Conservation (phyloP, 1,140 invertebrate species). For the Bombus fervidus region DNA sequence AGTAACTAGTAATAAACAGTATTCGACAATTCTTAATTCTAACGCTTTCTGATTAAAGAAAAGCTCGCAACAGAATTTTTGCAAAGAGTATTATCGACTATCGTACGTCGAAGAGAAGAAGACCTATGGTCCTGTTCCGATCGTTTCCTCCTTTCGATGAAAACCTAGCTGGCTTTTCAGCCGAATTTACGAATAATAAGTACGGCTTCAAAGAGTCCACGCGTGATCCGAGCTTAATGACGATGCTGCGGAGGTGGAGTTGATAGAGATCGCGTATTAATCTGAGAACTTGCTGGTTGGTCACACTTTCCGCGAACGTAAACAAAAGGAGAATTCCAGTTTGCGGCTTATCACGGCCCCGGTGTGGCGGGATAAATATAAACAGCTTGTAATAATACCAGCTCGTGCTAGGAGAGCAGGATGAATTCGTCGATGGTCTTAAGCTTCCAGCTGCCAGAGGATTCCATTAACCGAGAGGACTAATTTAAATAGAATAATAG, state of each 20-base stretch:
- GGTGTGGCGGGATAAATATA: slow-evolving; percentile 18
- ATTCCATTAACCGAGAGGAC: neutral
- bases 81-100: neutral
- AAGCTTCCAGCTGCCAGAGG: neutral
- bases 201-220: neutral
- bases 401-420: neutral
- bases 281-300: slow-evolving; percentile 39
- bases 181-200: slow-evolving; percentile 13
- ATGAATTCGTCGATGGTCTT: slow-evolving; percentile 26
- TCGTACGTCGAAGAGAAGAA: neutral
- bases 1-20: too few species aligned
- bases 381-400: slow-evolving; percentile 36
- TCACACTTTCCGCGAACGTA: slow-evolving; percentile 35
- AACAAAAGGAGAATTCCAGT: slow-evolving; percentile 38
- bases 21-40: neutral
- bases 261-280: slow-evolving; percentile 41
- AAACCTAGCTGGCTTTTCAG: neutral
- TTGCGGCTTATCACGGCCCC: slow-evolving; percentile 17
- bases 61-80: neutral
- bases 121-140: neutral
- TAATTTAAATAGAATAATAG: slow-evolving; percentile 9
- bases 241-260: too few species aligned
- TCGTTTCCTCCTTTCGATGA: neutral
- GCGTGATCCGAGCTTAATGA: slow-evolving; percentile 19
- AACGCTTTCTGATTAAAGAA: neutral